phyloP scores from a whole-genome alignment of 1,140 invertebrate species.

The Achroia grisella region DNA sequence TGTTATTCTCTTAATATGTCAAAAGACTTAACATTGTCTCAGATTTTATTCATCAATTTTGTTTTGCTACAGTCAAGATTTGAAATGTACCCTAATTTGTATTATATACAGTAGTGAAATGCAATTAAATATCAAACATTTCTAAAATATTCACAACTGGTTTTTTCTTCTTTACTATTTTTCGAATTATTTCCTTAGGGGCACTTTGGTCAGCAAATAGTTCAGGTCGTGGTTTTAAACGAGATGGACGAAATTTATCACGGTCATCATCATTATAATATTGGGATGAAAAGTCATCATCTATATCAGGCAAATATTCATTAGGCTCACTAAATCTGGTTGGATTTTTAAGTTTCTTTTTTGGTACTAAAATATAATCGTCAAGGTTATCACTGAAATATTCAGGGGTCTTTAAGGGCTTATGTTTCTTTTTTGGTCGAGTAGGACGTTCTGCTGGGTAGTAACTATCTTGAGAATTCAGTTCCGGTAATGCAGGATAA shows the following conservation, averaged over 20 bases:
- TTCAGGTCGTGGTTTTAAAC: slow-evolving; percentile 35
- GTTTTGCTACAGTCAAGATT: slow-evolving; percentile 1
- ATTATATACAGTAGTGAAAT: slow-evolving; percentile 15
- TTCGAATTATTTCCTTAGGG: slow-evolving; percentile 51
- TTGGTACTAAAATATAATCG: slow-evolving; percentile 57
- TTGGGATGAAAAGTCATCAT: slow-evolving; percentile 51
- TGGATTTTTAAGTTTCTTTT: slow-evolving; percentile 55
- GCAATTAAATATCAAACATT: slow-evolving; percentile 60
- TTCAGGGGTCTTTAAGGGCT: slow-evolving; percentile 41
- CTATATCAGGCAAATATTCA: slow-evolving; percentile 35
- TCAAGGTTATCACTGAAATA: slow-evolving; percentile 38
- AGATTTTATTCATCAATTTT: neutral
- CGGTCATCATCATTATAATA: slow-evolving; percentile 41
- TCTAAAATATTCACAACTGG: slow-evolving; percentile 57
- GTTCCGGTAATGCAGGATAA: slow-evolving; percentile 34
- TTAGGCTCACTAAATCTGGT: slow-evolving; percentile 27
- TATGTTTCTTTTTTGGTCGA: slow-evolving; percentile 53
- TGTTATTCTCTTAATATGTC: too few relatives aligned
- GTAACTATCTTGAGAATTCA: slow-evolving; percentile 29
- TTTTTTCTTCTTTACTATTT: slow-evolving; percentile 57
- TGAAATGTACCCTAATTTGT: slow-evolving; percentile 45
- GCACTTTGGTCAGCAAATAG: slow-evolving; percentile 21
- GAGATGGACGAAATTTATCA: slow-evolving; percentile 8
- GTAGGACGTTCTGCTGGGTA: slow-evolving; percentile 40
- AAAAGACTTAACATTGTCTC: slow-evolving; percentile 4